These are phyloP conservation scores for Neuroscelio doddi DNA, from an alignment of 2,888 invertebrate genomes.

Conservation along the genomic window DNA sequence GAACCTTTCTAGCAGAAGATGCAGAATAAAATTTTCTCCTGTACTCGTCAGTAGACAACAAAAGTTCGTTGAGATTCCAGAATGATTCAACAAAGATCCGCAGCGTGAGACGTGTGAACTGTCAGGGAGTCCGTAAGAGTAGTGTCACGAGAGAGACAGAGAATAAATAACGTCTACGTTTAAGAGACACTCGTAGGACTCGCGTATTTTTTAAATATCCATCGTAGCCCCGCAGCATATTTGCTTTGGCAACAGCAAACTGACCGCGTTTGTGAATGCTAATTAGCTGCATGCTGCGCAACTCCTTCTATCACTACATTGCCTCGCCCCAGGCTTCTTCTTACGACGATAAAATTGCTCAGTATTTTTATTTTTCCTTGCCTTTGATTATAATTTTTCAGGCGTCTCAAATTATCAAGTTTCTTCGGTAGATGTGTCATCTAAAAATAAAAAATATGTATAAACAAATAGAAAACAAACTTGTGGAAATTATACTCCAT, in stretches of 20 bases:
- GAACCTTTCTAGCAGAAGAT: too few relatives aligned
- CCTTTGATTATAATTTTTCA: conserved; percentile 25
- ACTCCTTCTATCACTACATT: conserved; percentile 14
- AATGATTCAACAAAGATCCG: conserved; percentile 39
- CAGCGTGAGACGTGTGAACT: conserved; percentile 42
- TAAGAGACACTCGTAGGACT: conserved; percentile 40
- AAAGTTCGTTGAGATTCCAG: conserved; percentile 29
- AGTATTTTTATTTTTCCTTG: conserved; percentile 15
- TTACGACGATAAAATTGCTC: conserved; percentile 29
- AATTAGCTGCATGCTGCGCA: conserved; percentile 55
- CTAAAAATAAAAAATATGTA: too few relatives aligned
- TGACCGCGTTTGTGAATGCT: conserved; percentile 59
- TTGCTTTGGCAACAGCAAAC: conserved; percentile 54
- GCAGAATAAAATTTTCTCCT: too few relatives aligned
- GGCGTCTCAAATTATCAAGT: conserved; percentile 5
- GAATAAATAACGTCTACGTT: conserved; percentile 48
- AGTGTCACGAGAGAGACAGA: conserved; percentile 26
- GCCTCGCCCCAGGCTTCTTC: conserved; percentile 25
- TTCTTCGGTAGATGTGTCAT: neutral
- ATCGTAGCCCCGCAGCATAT: conserved; percentile 52
- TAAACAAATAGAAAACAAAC: too few relatives aligned
- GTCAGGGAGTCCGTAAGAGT: conserved; percentile 41
- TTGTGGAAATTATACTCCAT: conserved; percentile 2
- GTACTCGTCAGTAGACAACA: conserved; percentile 43
- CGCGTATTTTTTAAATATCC: conserved; percentile 50